phyloP scores from a whole-genome alignment of 2,888 invertebrate genomes.

The Pterobdella sp. region DNA sequence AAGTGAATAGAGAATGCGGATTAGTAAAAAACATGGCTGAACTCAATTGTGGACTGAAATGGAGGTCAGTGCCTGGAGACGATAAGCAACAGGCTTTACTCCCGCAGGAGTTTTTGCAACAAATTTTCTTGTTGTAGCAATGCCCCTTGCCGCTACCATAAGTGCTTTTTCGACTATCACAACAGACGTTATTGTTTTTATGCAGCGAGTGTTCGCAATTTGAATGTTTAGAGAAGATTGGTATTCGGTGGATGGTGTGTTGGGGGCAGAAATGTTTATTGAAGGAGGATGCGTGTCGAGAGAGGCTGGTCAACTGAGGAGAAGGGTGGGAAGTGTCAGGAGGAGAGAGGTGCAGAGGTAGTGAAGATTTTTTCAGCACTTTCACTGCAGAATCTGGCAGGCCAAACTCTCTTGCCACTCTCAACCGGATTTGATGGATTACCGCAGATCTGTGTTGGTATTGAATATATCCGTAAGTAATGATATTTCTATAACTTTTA shows the following conservation, averaged over 20 bases:
- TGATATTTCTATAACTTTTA: too few species aligned
- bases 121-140: neutral
- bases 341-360: neutral
- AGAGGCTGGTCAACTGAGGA: neutral
- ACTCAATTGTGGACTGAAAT: neutral
- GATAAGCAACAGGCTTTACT: neutral
- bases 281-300: neutral
- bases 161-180: neutral
- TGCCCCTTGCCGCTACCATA: neutral
- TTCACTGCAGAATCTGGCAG: conserved; percentile 80
- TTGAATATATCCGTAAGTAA: too few species aligned
- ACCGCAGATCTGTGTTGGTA: conserved; percentile 67
- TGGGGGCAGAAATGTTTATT: conserved; percentile 9
- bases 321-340: neutral
- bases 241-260: conserved; percentile 5
- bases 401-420: conserved; percentile 87
- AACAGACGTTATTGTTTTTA: neutral
- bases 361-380: conserved; percentile 54
- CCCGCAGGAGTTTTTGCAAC: neutral
- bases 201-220: conserved; percentile 6
- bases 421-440: conserved; percentile 63
- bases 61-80: too few species aligned
- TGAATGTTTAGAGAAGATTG: neutral
- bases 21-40: neutral
- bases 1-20: neutral